Evolutionary conservation across 2,113 vertebrate genomes (phyloP).

Genomic region (Neopipo cinnamomea): DNA sequence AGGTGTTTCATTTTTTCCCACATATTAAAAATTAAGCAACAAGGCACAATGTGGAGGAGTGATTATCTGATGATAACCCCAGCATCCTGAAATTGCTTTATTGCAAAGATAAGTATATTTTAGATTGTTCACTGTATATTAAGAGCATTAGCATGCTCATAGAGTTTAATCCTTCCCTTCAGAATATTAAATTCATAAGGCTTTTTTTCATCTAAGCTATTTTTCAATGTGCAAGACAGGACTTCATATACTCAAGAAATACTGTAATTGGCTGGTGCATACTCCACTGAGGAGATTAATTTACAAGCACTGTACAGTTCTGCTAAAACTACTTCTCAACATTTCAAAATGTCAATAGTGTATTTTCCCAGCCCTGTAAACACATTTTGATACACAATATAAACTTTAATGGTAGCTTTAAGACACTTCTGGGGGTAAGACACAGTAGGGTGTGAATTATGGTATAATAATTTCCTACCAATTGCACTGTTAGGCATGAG

Average conservation of each 20-base stretch:
- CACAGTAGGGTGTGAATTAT: constrained; percentile 63
- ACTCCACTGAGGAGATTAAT: constrained; percentile 60
- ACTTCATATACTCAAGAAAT: constrained; percentile 38
- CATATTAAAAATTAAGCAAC: constrained; percentile 56
- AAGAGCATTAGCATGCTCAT: neutral
- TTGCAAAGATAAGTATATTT: constrained; percentile 9
- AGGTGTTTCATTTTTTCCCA: neutral
- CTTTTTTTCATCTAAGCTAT: constrained; percentile 4
- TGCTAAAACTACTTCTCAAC: constrained; percentile 61
- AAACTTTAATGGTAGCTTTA: constrained; percentile 68
- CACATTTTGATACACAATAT: constrained; percentile 70
- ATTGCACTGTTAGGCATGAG: constrained; percentile 60
- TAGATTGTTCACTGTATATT: constrained; percentile 8
- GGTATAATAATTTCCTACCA: constrained; percentile 67
- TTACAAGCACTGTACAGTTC: constrained; percentile 54
- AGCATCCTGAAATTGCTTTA: constrained; percentile 46
- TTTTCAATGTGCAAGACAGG: constrained; percentile 42
- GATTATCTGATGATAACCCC: neutral
- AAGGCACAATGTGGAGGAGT: constrained; percentile 51
- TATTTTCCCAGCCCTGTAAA: constrained; percentile 69
- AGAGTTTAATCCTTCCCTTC: constrained; percentile 15
- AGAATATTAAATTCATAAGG: constrained; percentile 40
- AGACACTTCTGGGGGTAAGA: constrained; percentile 59
- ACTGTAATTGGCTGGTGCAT: constrained; percentile 50
- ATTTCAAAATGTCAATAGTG: constrained; percentile 60